Conservation (phyloP, 2,113 vertebrate species). For the Zootoca vivipara region DNA sequence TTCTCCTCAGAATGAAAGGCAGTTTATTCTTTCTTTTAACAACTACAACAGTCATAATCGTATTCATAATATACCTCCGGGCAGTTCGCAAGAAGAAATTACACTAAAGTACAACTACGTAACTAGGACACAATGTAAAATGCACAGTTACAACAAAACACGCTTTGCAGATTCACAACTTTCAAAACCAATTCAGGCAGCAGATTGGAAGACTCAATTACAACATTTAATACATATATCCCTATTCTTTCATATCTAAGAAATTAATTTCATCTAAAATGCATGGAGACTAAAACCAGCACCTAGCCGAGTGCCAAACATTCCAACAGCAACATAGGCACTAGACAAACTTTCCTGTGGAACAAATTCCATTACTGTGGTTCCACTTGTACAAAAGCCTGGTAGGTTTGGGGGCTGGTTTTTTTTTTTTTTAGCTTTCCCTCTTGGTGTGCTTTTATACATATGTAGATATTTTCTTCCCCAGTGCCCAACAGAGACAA, state of each 20-base stretch:
- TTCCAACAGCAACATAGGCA: neutral
- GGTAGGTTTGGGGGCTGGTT: neutral
- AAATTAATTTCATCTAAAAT: neutral
- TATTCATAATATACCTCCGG: neutral
- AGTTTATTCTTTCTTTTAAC: too few relatives aligned
- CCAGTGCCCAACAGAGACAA: slow-evolving; percentile 66
- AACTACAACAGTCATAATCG: neutral
- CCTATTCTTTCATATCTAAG: neutral
- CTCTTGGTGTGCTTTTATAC: neutral
- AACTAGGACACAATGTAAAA: neutral
- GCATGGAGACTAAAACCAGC: neutral
- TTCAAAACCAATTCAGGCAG: neutral
- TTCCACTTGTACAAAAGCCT: neutral
- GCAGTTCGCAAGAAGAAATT: neutral
- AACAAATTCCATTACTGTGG: neutral
- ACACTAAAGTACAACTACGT: neutral
- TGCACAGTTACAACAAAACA: neutral
- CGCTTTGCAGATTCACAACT: neutral
- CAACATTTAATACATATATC: neutral
- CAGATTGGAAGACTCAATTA: neutral
- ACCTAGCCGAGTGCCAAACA: neutral
- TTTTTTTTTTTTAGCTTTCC: neutral
- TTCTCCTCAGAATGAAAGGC: too few relatives aligned
- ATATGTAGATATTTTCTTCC: neutral
- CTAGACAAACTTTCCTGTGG: neutral